Percentiles rank a stretch among this genome's conserved stretches.
Evolutionary conservation across 2,797 vertebrate species (phyloP).

Genomic region (Forpus xanthops): DNA sequence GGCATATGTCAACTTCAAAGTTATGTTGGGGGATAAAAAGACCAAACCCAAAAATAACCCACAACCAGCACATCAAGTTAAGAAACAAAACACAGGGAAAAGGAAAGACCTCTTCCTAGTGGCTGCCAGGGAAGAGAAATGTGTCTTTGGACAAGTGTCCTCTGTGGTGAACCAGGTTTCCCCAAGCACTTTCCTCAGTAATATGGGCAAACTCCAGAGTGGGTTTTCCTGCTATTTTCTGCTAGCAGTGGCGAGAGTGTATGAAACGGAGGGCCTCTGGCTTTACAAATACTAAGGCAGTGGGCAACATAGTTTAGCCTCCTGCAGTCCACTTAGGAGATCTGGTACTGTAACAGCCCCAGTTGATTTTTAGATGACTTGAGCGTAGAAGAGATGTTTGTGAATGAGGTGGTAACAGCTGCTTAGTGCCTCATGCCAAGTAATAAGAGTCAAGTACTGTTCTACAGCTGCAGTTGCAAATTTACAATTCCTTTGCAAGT

Average conservation of each 20-base stretch:
- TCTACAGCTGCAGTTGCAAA: neutral
- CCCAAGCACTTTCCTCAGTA: neutral
- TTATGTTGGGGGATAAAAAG: neutral
- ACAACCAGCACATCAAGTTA: neutral
- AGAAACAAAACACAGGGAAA: neutral
- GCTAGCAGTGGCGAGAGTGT: neutral
- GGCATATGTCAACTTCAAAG: neutral
- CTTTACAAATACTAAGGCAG: neutral
- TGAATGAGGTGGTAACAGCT: neutral
- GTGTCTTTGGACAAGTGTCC: neutral
- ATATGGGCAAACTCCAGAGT: neutral
- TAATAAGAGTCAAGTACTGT: conserved; percentile 26
- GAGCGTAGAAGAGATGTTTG: neutral
- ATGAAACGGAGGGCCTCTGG: neutral
- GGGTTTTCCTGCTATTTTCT: neutral
- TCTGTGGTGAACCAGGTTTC: neutral
- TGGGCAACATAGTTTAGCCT: neutral
- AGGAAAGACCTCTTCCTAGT: neutral
- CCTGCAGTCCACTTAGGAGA: neutral
- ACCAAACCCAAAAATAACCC: neutral
- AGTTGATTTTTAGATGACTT: neutral
- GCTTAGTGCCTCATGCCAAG: neutral
- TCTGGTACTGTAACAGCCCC: neutral
- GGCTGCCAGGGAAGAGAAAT: neutral
- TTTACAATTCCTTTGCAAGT: conserved; percentile 30